Base-by-base conservation (phyloP, 2,113 vertebrate species). In the Ardeotis arabs region DNA sequence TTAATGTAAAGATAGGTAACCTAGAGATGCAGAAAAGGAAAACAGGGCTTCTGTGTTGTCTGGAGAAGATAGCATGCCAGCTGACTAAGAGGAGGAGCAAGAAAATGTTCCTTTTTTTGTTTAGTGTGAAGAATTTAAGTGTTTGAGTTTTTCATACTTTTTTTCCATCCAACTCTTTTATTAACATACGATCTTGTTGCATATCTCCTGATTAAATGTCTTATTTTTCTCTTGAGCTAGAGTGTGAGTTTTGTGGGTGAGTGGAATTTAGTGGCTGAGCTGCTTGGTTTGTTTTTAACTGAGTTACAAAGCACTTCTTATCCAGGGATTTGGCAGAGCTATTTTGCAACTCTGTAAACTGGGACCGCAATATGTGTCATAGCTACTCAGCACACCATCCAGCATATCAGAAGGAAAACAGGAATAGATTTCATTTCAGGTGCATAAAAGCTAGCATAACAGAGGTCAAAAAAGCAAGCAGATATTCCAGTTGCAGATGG, bases 261-360 rank as follows among this genome's bases (percentile, higher is more conserved):
- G 12, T 44, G 23, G 21, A 16, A 4, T 41, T 91, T 64, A n/a
- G 47, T 75, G 72, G 12, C 28, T 63, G 5, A 7, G 7, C 6
- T 47, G 47, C 7, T 49, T 44, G 21, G 5, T 24, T 50, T 64
- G 6, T 29, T 80, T 70, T 41, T 44, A 25, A 37, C 24, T 55
- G 44, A 56, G 44, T 69, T 82, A 19, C 56, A 52, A 53, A 73
- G 27, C 12, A 9, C 6, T 64, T 49, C 19, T n/a, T 70, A 25
- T 4, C 14, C 35, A 58, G n/a, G 29, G 21, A 21, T 55, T 68
- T 87, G 60, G 33, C 49, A 82, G 56, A 75, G 58, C 18, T 68
- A 0, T 53, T 88, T 83, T 76, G 31, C 58, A 39, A 0, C 17
- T 63, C 23, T 3, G 2, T 82, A 18, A 55, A 69, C 27, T 50